phyloP scores from a whole-genome alignment of 2,797 vertebrate genomes.

The Gymnodraco acuticeps region DNA sequence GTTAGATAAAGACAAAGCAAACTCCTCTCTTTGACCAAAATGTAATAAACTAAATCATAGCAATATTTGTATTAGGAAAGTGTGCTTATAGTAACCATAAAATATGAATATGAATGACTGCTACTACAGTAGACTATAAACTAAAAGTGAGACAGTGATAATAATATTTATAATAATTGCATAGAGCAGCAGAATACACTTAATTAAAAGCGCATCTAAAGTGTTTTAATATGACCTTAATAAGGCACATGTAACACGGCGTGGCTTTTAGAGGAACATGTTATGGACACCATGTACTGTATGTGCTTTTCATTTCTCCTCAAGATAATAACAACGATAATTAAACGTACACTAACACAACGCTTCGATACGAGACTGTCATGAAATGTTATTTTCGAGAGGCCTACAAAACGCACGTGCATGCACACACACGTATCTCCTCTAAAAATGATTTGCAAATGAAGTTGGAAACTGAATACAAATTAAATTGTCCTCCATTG shows the following conservation, averaged over 20 bases:
- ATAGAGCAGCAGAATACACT: neutral
- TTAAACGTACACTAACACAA: neutral
- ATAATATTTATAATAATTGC: neutral
- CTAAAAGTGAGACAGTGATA: neutral
- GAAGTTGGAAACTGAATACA: neutral
- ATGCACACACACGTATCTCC: neutral
- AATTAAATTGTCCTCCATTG: neutral
- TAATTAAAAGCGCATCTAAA: neutral
- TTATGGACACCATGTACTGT: neutral
- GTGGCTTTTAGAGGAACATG: too few relatives aligned
- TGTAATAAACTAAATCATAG: neutral
- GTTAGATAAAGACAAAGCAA: neutral
- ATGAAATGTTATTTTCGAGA: neutral
- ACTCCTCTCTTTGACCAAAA: neutral
- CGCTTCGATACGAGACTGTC: neutral
- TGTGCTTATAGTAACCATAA: neutral
- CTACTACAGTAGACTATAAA: neutral
- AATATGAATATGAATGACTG: neutral
- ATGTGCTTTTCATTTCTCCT: neutral
- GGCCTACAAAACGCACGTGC: constrained; percentile 9
- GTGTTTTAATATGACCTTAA: neutral
- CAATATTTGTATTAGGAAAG: neutral
- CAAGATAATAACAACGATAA: neutral
- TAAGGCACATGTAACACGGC: neutral
- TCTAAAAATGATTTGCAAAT: neutral